These are phyloP conservation scores for Orthosia gracilis DNA, from an alignment of 2,888 invertebrate genomes.

Conservation along the genomic window DNA sequence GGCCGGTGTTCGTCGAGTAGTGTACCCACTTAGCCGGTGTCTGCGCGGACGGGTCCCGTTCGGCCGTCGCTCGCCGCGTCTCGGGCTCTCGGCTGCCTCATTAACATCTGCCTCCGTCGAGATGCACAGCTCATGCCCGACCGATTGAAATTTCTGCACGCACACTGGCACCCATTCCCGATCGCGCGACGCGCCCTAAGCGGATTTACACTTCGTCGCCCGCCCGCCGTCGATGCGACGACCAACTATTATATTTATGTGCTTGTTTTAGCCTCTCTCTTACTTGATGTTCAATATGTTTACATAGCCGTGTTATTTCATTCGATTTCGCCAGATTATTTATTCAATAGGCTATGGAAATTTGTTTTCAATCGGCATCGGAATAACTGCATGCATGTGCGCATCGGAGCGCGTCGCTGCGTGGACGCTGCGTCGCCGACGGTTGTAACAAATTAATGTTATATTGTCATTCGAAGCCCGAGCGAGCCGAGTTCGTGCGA, in stretches of 20 bases:
- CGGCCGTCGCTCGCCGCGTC: conserved; percentile 53
- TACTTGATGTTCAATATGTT: conserved; percentile 61
- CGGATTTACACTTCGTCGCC: conserved; percentile 81
- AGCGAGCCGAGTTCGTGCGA: conserved; percentile 84
- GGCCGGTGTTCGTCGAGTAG: conserved; percentile 50
- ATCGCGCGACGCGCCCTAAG: conserved; percentile 77
- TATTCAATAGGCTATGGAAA: conserved; percentile 83
- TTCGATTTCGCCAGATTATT: conserved; percentile 84
- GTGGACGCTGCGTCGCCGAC: conserved; percentile 74
- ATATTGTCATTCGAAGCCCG: conserved; percentile 86
- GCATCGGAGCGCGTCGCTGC: conserved; percentile 77
- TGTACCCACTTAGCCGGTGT: conserved; percentile 67
- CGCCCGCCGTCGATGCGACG: conserved; percentile 49
- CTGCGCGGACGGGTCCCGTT: conserved; percentile 70
- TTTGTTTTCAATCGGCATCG: conserved; percentile 78
- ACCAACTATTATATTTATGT: conserved; percentile 61
- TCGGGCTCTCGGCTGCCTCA: conserved; percentile 72
- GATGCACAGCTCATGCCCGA: conserved; percentile 76
- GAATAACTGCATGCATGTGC: conserved; percentile 80
- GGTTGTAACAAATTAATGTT: conserved; percentile 82
- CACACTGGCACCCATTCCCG: conserved; percentile 77
- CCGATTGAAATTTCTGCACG: conserved; percentile 83
- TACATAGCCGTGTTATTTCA: conserved; percentile 74
- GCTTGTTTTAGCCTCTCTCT: conserved; percentile 60
- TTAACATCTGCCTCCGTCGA: conserved; percentile 84